Base-by-base conservation (phyloP, 2,888 invertebrate species). In the Charanyca ferruginea region DNA sequence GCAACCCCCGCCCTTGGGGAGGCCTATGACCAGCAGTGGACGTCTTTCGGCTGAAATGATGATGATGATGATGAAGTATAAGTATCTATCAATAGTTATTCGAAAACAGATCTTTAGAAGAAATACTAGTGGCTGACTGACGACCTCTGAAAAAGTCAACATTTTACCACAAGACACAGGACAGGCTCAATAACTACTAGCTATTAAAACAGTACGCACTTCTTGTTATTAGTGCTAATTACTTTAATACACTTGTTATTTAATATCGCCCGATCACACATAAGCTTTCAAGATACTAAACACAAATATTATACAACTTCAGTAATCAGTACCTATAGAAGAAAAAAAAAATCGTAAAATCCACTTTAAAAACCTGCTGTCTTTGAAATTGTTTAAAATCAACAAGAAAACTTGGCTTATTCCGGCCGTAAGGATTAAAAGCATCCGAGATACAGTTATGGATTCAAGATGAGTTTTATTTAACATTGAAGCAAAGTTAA, bases 191-290 rank as follows among this genome's bases (percentile, higher is more conserved):
- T 60, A 41, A 60, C 54, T 48, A 65, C 47, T 59, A 57, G 61
- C 44, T 71, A n/a, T 68, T 76, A 42, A 63, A 66, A 52, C 47
- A 58, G 38, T 58, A 52, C 38, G 51, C 57, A 69, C 38, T 52
- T 59, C 53, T 58, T 52, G 51, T 53, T 57, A 66, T 57, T 22
- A 42, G 23, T 52, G 48, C 35, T 53, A 70, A 70, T 70, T 59
- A 66, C 66, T 61, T 66, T 74, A 79, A 70, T 80, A 62, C 47
- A 54, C 9, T 2, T 55, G 52, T 75, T 73, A 67, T 73, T 75
- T 75, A 72, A 70, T 66, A 66, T 54, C 18, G 25, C 51, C 25
- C 64, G 69, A 66, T 77, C 63, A 64, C 38, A 72, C 48, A 62
- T 66, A 62, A 64, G 47, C 62, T 70, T 79, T 64, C 47, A 44